Base-by-base conservation (phyloP, 2,797 vertebrate genomes). In the Aselliscus stoliczkanus region DNA sequence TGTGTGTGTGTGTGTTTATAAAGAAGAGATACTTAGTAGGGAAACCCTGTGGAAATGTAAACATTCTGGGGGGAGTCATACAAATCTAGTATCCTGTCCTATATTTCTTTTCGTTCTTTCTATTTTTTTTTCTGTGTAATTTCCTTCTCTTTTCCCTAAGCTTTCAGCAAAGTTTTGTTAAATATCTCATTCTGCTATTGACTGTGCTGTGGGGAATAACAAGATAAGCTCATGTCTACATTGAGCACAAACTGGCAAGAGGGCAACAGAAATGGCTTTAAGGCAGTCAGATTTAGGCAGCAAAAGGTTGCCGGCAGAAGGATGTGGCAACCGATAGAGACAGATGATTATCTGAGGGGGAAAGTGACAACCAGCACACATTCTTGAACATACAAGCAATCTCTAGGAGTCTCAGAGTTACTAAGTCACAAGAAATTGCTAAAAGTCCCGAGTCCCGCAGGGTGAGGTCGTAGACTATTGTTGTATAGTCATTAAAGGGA, bases 401-500 rank as follows among this genome's bases (percentile, higher is more conserved):
- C 37, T 42, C 50, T 34, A 52, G 29, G 47, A 77, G 80, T 88
- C 64, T 89, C 88, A 27, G 67, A 85, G 86, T 95, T 82, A 62
- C 70, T n/a, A 77, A 56, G 60, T 56, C 93, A 47, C 52, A 34
- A 87, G 83, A 90, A 95, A 95, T 64, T 50, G 77, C 86, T 88
- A 4, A 86, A 87, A 96, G 70, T 91, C 79, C 73, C 23, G n/a
- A 90, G 54, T 80, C 47, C 64, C 37, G 47, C 37, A 52, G 91
- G 95, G 88, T 96, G 96, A 96, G 96, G 94, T 83, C 90, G 96
- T 89, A 17, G 65, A 92, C 84, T 95, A 90, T 95, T 95, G 89
- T 96, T 77, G 17, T 79, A 39, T 20, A 92, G 88, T 97, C 97
- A 93, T 97, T 97, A 97, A 97, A 97, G 97, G 95, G 97, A 97